These are phyloP conservation scores for Netelia virgata DNA, from an alignment of 2,888 invertebrate genomes.

Conservation along the genomic window DNA sequence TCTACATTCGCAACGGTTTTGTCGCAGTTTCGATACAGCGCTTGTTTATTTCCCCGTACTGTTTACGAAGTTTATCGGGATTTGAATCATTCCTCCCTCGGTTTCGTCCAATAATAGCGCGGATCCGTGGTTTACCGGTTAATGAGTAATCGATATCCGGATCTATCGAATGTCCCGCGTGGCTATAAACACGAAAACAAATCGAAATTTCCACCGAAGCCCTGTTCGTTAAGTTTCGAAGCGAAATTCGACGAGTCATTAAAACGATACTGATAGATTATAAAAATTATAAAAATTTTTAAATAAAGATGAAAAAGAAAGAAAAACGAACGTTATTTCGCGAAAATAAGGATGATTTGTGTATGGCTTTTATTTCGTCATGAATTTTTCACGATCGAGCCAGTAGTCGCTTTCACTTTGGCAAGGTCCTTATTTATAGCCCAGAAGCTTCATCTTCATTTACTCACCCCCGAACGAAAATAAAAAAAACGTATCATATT, in stretches of 20 bases:
- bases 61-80: constrained; percentile 24
- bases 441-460: constrained; percentile 18
- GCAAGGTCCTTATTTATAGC: neutral
- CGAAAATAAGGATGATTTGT: neutral
- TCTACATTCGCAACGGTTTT: constrained; percentile 51
- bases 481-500: constrained; percentile 4
- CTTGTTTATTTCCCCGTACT: constrained; percentile 22
- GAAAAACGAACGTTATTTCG: neutral
- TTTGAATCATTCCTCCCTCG: constrained; percentile 25
- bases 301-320: neutral
- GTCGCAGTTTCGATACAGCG: constrained; percentile 48
- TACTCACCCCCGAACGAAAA: neutral
- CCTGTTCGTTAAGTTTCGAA: too few relatives aligned
- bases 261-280: neutral
- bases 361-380: neutral
- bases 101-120: neutral
- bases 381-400: neutral
- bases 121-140: neutral
- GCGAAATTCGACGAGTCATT: too few relatives aligned
- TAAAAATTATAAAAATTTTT: neutral
- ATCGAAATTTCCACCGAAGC: too few relatives aligned
- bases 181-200: neutral
- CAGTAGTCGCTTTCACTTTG: neutral
- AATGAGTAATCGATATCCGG: constrained; percentile 4
- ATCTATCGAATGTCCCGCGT: neutral